Evolutionary conservation across 1,140 invertebrate genomes (phyloP).

Genomic region (Eurytemora carolleeae): DNA sequence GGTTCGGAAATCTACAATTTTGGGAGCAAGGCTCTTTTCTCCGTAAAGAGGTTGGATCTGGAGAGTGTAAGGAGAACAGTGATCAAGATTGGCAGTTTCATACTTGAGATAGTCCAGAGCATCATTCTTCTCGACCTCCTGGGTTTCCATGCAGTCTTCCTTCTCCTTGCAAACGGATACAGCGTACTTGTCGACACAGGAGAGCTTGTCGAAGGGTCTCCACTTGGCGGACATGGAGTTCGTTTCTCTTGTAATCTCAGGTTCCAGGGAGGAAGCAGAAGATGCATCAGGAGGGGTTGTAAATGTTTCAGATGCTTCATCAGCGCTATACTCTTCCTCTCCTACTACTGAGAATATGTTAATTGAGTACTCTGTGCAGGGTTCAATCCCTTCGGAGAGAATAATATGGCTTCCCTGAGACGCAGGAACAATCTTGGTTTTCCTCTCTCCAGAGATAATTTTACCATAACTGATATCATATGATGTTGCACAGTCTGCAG

Average conservation of each 20-base stretch:
- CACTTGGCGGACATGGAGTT: background rate
- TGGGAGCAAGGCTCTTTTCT: background rate
- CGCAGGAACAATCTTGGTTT: background rate
- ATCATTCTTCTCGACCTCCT: background rate
- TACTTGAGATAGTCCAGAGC: constrained; percentile 1
- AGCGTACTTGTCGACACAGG: constrained; percentile 7
- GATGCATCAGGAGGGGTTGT: background rate
- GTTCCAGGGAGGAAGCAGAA: constrained; percentile 1
- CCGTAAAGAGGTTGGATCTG: constrained; percentile 5
- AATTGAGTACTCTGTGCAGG: constrained; percentile 2
- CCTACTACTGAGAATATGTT: constrained; percentile 1
- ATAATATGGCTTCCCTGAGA: background rate
- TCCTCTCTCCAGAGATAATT: background rate
- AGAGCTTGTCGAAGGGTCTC: constrained; percentile 6
- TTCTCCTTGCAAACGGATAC: constrained; percentile 1
- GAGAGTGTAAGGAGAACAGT: constrained; percentile 5
- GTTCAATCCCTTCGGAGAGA: too few relatives aligned
- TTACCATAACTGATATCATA: constrained; percentile 11
- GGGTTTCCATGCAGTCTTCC: background rate
- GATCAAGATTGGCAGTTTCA: background rate
- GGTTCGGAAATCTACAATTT: constrained; percentile 8
- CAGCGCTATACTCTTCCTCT: constrained; percentile 6
- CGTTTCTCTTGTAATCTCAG: background rate
- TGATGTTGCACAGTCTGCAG: constrained; percentile 1
- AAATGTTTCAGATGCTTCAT: background rate